A percentile compares a stretch with the other conserved stretches of the same genome.
Evolutionary conservation across 2,113 vertebrate species (phyloP).

Genomic region (Corythornis cristatus): DNA sequence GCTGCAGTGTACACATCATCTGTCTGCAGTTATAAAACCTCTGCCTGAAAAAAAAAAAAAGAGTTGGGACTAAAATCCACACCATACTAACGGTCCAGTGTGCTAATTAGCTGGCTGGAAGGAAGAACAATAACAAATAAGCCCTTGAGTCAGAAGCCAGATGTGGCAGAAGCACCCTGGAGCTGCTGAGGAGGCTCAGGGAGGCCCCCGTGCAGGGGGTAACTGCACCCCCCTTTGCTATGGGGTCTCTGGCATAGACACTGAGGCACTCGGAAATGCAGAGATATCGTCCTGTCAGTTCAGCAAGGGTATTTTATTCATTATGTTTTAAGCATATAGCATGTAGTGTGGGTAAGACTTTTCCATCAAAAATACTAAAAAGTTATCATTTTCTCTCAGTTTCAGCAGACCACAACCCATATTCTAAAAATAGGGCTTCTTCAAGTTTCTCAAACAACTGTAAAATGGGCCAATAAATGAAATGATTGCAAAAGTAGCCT

Average conservation of each 20-base stretch:
- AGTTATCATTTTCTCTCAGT: not conserved
- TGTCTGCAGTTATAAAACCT: not conserved
- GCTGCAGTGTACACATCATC: not conserved
- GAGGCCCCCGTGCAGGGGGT: not conserved
- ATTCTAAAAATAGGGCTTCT: not conserved
- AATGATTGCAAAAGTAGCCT: not conserved
- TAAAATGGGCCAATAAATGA: not conserved
- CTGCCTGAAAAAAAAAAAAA: not conserved
- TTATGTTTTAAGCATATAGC: not conserved
- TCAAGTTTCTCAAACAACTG: not conserved
- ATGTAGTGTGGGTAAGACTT: not conserved
- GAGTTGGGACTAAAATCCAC: not conserved
- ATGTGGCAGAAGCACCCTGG: not conserved
- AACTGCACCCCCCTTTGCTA: not conserved
- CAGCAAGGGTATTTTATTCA: not conserved
- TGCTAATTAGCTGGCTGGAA: not conserved
- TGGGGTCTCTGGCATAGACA: not conserved
- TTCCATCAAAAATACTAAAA: not conserved
- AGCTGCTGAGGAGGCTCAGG: not conserved
- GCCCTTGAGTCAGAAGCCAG: not conserved
- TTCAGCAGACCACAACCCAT: not conserved
- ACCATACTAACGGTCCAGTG: fast-evolving
- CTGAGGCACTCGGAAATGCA: not conserved
- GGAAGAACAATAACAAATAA: conserved; percentile 7
- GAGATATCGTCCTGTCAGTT: not conserved